Evolutionary conservation across 1,140 invertebrate species (phyloP), one percentile per base, ranked within the genome.

Genomic region (Penaeus chinensis): DNA sequence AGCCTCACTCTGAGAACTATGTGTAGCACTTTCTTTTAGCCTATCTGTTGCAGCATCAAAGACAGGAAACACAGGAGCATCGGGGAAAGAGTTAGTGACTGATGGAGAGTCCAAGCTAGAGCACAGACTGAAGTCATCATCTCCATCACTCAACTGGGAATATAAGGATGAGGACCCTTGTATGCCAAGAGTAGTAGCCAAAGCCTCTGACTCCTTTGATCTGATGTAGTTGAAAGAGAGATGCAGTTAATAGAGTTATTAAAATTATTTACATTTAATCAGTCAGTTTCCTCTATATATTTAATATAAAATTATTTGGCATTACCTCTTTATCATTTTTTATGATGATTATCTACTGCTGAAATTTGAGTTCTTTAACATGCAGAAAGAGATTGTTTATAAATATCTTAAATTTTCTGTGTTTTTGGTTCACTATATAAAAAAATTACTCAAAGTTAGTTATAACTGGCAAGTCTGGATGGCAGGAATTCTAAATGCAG

Each of bases 61-160:
- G 32, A 60, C 24, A 2, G 74, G 61, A 10, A 24, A 63, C 16
- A 32, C 20, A 4, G 83, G 83, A 27, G 54, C 20, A 32, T 24
- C 20, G 3, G 83, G 83, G 20, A 32, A 13, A 32, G 82, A 20
- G 20, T 19, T 42, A 7, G 60, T 37, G 22, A 54, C 65, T 27
- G 22, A 24, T 24, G 85, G 69, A 69, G 60, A 77, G 27, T 81
- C 85, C 13, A 62, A 78, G 24, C 63, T 86, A 32, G 85, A 86
- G 47, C 84, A 86, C 27, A 86, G 19, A 81, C 84, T 86, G 24
- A 86, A 81, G 77, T 82, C 79, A 74, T 87, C 85, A 24, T 82
- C 85, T 2, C 78, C 62, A 65, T 87, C 85, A 62, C 79, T 87
- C 60, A 87, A 24, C 85, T 87, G 85, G 5, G 85, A 81, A 42